Conservation (phyloP, 2,888 invertebrate genomes). For the Rotaria magnacalcarata region DNA sequence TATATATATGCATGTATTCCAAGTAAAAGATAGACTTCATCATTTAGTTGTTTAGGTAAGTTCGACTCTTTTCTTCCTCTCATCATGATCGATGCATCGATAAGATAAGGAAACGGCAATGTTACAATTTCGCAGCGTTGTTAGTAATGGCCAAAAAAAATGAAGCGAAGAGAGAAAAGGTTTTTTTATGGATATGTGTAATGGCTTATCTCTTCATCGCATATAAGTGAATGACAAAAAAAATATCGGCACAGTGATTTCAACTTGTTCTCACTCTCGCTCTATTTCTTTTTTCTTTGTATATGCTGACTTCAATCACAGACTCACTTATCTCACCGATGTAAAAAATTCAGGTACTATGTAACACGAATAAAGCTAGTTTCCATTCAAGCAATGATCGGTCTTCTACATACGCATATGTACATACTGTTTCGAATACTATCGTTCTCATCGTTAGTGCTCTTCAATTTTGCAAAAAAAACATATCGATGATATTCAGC, state of each 20-base stretch:
- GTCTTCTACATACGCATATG: background rate
- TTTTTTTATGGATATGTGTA: constrained; percentile 29
- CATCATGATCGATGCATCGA: background rate
- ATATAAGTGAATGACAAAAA: constrained; percentile 3
- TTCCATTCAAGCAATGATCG: background rate
- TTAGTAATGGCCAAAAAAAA: background rate
- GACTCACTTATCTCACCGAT: background rate
- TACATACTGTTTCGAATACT: background rate
- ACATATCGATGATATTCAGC: background rate
- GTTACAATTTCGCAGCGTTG: background rate
- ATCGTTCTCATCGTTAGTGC: background rate
- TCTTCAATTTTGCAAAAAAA: background rate
- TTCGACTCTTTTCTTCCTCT: background rate
- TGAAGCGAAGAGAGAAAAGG: background rate
- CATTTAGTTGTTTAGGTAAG: background rate
- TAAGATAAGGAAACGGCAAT: background rate
- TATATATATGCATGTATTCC: background rate
- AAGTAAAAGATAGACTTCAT: background rate
- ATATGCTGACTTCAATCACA: background rate
- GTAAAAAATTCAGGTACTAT: background rate
- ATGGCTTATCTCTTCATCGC: background rate
- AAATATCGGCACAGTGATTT: background rate
- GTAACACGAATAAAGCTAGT: background rate
- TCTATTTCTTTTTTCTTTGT: background rate
- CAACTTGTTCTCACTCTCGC: background rate